Conservation (phyloP, 2,113 vertebrate genomes). For the Sinocyclocheilus rhinocerous region DNA sequence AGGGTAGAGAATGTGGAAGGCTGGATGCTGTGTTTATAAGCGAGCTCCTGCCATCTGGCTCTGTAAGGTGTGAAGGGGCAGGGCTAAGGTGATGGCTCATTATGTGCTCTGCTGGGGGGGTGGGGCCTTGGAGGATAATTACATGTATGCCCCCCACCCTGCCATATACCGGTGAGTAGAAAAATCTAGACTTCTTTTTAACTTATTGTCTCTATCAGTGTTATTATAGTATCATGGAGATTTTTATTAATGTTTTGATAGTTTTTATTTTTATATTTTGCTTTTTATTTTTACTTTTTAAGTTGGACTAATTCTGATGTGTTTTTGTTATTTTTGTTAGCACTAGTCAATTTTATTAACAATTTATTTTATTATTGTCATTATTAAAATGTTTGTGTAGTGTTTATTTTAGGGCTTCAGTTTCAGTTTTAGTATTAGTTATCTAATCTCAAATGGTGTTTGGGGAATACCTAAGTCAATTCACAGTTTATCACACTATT, state of each 20-base stretch:
- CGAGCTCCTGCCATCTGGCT: constrained; percentile 26
- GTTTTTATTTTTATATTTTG: neutral
- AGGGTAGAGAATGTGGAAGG: constrained; percentile 5
- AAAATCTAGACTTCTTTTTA: neutral
- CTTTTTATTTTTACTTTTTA: neutral
- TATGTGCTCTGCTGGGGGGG: constrained; percentile 78
- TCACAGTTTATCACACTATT: neutral
- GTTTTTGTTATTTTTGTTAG: too few species aligned
- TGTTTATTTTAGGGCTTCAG: neutral
- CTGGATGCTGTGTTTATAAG: constrained; percentile 17
- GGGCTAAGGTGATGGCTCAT: constrained; percentile 65
- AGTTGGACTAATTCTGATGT: neutral
- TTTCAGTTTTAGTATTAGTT: neutral
- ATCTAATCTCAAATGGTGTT: neutral
- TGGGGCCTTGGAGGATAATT: constrained; percentile 71
- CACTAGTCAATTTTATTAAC: neutral
- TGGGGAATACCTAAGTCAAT: neutral
- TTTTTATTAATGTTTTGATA: neutral
- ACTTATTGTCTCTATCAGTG: neutral
- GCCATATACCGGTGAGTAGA: constrained; percentile 75
- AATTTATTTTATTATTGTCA: neutral
- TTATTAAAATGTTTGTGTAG: neutral
- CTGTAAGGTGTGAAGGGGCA: constrained; percentile 46
- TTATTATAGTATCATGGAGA: neutral
- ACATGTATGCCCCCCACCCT: constrained; percentile 68